Conservation (phyloP, 2,113 vertebrate species). For the Ancistrus triradiatus region DNA sequence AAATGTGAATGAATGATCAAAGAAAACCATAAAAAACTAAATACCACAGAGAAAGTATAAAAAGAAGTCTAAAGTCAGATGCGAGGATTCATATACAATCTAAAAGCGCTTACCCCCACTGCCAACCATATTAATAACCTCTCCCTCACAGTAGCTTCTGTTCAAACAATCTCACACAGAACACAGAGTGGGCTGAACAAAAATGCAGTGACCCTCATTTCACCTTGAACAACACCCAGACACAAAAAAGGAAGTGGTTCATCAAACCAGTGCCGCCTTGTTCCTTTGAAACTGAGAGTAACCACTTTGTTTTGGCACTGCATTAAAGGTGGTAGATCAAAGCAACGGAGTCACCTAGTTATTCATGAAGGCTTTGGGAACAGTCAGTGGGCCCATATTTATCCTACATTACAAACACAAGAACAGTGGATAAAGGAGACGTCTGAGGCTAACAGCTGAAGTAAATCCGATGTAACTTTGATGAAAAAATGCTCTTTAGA, state of each 20-base stretch:
- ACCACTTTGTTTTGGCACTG: conserved; percentile 42
- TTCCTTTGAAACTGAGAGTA: conserved; percentile 34
- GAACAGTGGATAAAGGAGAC: conserved; percentile 4
- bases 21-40: too few species aligned
- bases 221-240: conserved; percentile 32
- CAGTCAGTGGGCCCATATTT: conserved; percentile 12
- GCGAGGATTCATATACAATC: conserved; percentile 54
- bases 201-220: conserved; percentile 43
- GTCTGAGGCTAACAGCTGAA: background rate
- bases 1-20: too few species aligned
- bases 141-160: conserved; percentile 55
- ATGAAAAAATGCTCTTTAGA: background rate
- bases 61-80: conserved; percentile 36
- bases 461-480: background rate
- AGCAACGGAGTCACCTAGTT: conserved; percentile 37
- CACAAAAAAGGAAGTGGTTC: conserved; percentile 32
- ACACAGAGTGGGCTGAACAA: conserved; percentile 56
- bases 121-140: too few species aligned
- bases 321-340: conserved; percentile 45
- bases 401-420: conserved; percentile 2
- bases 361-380: conserved; percentile 32
- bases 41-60: background rate
- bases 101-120: conserved; percentile 53
- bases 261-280: conserved; percentile 33
- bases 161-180: conserved; percentile 47